Evolutionary conservation across 2,797 vertebrate species (phyloP).

Genomic region (Carcharodon carcharias): DNA sequence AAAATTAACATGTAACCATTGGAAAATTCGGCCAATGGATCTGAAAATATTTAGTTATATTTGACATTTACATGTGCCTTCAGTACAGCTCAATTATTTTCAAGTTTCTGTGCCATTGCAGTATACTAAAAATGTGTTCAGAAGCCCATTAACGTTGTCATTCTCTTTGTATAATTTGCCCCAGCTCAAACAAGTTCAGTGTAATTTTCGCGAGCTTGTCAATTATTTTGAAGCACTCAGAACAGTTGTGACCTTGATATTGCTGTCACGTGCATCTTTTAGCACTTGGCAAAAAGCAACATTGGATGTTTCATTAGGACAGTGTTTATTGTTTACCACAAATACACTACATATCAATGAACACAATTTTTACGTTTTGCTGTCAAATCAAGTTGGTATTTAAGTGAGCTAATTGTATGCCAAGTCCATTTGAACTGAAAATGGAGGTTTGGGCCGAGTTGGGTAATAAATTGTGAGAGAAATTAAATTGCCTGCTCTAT

Average conservation of each 20-base stretch:
- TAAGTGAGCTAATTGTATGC: not conserved
- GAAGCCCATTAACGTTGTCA: no score
- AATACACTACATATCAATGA: not conserved
- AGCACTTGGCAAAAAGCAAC: not conserved
- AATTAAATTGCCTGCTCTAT: not conserved
- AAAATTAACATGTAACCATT: not conserved
- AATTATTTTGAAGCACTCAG: not conserved
- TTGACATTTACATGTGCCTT: not conserved
- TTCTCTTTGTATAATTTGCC: not conserved
- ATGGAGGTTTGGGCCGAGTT: not conserved
- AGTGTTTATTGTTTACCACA: not conserved
- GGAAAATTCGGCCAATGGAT: not conserved
- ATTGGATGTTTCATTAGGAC: not conserved
- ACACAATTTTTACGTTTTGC: not conserved
- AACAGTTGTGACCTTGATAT: not conserved
- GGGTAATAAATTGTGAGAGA: not conserved
- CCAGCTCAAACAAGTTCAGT: not conserved
- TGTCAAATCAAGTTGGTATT: not conserved
- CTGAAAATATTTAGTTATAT: not conserved
- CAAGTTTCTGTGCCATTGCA: not conserved
- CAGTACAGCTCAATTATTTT: not conserved
- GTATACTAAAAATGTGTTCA: not conserved
- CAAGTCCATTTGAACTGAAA: not conserved
- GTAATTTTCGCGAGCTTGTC: not conserved
- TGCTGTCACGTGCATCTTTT: not conserved